phyloP scores from a whole-genome alignment of 2,797 vertebrate genomes.

The Chromobotia macracanthus region DNA sequence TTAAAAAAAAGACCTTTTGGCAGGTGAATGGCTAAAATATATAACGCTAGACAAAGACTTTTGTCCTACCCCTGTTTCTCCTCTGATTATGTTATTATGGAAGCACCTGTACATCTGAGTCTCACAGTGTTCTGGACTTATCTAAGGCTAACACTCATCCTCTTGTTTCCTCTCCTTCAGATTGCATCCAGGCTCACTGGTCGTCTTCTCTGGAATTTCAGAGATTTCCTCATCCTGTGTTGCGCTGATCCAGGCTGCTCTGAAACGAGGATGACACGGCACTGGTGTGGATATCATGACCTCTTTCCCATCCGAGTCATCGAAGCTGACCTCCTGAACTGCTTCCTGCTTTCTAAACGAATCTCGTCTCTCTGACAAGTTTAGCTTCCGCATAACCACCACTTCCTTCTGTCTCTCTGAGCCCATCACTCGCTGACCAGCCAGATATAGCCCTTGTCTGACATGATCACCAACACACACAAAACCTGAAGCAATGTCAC shows the following conservation, averaged over 20 bases:
- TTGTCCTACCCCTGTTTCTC: not conserved
- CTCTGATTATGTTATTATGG: conserved; percentile 16
- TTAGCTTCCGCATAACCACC: conserved; percentile 93
- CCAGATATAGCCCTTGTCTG: conserved; percentile 72
- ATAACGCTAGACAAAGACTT: conserved; percentile 17
- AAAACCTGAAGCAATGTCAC: conserved; percentile 64
- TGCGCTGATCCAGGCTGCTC: conserved; percentile 71
- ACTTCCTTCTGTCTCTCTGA: conserved; percentile 84
- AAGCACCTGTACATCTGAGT: conserved; percentile 32
- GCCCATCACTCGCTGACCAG: conserved; percentile 73
- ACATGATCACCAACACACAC: conserved; percentile 67
- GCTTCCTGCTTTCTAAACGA: conserved; percentile 99
- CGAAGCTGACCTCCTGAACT: conserved; percentile 96
- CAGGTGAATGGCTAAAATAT: conserved; percentile 16
- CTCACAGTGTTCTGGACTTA: conserved; percentile 26
- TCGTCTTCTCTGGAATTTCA: conserved; percentile 58
- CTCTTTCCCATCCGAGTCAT: conserved; percentile 80
- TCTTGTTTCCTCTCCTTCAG: conserved; percentile 72
- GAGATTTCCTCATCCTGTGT: conserved; percentile 49
- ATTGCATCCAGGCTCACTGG: conserved; percentile 64
- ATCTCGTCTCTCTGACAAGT: conserved; percentile 92
- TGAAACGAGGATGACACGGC: conserved; percentile 62
- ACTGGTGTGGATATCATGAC: conserved; percentile 43
- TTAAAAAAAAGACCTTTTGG: not conserved
- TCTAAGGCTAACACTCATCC: conserved; percentile 49